Conservation (phyloP, 2,888 invertebrate species). For the Eupithecia inturbata region DNA sequence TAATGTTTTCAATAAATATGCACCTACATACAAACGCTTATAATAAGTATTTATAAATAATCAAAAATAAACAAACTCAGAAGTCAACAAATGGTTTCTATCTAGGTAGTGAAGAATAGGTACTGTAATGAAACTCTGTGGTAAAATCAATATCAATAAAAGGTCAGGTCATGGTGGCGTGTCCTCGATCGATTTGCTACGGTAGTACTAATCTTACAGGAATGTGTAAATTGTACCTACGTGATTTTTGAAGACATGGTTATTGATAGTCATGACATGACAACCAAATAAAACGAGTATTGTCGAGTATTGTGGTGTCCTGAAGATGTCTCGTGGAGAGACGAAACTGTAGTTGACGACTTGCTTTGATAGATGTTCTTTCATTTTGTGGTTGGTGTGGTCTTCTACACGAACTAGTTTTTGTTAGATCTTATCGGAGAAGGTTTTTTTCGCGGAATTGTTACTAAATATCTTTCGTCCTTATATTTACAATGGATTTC, state of each 20-base stretch:
- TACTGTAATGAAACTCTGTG: slow-evolving; percentile 38
- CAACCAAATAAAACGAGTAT: neutral
- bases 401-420: no score
- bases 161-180: slow-evolving; percentile 36
- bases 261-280: neutral
- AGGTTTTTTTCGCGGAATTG: no score
- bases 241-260: neutral
- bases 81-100: neutral
- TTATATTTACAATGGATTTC: no score
- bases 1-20: neutral
- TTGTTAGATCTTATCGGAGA: no score
- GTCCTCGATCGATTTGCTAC: slow-evolving; percentile 21
- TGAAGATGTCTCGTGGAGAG: no score
- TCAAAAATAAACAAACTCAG: neutral
- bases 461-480: no score
- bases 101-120: neutral
- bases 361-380: no score
- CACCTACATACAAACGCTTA: neutral
- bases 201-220: neutral
- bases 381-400: no score
- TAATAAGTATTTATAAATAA: neutral
- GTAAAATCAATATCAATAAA: slow-evolving; percentile 32
- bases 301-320: no score
- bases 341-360: no score
- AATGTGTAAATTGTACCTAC: neutral